phyloP scores from a whole-genome alignment of 2,797 vertebrate genomes.

The Rachycentron canadum region DNA sequence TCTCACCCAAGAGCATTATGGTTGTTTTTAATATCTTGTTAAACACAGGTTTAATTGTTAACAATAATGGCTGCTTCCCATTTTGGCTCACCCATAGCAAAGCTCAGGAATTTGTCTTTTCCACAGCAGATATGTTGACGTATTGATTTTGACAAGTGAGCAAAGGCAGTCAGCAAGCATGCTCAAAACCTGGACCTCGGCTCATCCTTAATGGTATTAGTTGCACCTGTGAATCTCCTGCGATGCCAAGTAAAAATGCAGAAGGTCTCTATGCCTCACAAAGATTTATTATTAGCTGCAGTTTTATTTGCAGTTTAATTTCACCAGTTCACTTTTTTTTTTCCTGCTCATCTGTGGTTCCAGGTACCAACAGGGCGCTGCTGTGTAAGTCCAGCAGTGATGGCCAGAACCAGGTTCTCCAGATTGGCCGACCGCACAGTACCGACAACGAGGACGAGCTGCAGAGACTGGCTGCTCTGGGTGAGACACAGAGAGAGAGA shows the following conservation, averaged over 20 bases:
- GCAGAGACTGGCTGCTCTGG: constrained; percentile 92
- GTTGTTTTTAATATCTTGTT: background rate
- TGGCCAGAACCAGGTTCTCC: constrained; percentile 94
- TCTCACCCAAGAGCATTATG: background rate
- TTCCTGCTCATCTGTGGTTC: constrained; percentile 18
- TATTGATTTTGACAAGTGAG: background rate
- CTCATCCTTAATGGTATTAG: background rate
- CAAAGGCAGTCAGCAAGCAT: background rate
- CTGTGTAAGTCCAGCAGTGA: constrained; percentile 95
- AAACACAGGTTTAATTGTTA: background rate
- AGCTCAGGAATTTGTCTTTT: background rate
- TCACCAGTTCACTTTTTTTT: background rate
- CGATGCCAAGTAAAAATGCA: background rate
- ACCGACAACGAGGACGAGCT: constrained; percentile 96
- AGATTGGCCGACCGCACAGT: constrained; percentile 93
- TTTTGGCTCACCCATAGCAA: background rate
- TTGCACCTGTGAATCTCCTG: background rate
- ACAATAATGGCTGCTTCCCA: background rate
- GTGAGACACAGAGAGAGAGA: constrained; percentile 77
- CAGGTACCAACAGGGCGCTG: constrained; percentile 95
- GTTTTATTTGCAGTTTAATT: background rate
- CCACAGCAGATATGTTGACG: background rate
- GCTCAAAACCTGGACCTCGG: background rate
- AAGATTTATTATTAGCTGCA: background rate
- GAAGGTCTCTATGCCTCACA: background rate